Conservation (phyloP, 1,140 invertebrate species). For the Drosophila sproati region DNA sequence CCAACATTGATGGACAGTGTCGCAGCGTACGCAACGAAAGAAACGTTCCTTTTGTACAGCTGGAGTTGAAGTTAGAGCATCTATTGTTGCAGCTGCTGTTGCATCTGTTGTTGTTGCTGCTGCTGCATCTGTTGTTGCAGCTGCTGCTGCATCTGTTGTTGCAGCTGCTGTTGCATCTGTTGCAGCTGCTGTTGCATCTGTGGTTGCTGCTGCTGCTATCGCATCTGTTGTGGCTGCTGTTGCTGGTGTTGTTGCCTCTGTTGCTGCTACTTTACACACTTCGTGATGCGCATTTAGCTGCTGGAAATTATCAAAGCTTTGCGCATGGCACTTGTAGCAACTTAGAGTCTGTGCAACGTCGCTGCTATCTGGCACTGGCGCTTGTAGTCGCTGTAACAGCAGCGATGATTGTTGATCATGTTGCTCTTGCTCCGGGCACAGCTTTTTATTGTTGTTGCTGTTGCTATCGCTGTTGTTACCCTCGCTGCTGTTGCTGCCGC, state of each 20-base stretch:
- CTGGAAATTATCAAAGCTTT: slow-evolving; percentile 85
- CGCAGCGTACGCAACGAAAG: slow-evolving; percentile 92
- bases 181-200: background rate
- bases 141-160: slow-evolving; percentile 17
- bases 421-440: slow-evolving; percentile 8
- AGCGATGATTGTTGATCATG: slow-evolving; percentile 40
- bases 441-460: background rate
- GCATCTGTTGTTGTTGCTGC: background rate
- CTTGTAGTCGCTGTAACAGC: slow-evolving; percentile 69
- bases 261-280: slow-evolving; percentile 17
- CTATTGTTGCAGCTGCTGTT: background rate
- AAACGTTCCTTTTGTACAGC: slow-evolving; percentile 71
- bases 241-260: background rate
- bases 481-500: slow-evolving; percentile 14
- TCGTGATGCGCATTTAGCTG: slow-evolving; percentile 48
- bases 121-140: slow-evolving; percentile 5
- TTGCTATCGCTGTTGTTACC: slow-evolving; percentile 1
- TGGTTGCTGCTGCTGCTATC: background rate
- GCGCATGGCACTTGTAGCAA: slow-evolving; percentile 71
- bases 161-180: background rate
- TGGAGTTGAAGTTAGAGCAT: background rate
- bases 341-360: slow-evolving; percentile 32
- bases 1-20: slow-evolving; percentile 93
- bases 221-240: background rate
- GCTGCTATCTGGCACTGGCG: slow-evolving; percentile 23